Base-by-base conservation (phyloP, 2,888 invertebrate species). In the Dione juno region DNA sequence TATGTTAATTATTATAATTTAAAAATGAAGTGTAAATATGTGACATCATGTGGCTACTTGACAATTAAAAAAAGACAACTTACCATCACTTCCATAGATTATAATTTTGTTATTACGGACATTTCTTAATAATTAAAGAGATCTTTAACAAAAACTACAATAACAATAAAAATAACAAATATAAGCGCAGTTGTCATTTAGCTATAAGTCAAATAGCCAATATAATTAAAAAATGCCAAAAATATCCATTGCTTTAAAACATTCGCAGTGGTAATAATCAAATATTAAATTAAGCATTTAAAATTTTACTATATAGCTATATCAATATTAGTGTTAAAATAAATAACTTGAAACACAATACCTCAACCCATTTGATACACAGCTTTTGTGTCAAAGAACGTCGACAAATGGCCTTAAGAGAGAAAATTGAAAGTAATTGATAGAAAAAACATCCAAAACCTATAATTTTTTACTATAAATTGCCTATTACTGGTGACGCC, bases 281-380 rank as follows among this genome's bases (percentile, higher is more conserved):
- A 37, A 54, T 10, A 54, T 28, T 28, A 35, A 35, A 57, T 16
- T 16, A 57, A 16, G 16, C 16, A 16, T 16, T 40, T 37, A 37
- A 57, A 57, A 11, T 57, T 57, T 35, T 16, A n/a, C 10, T 45
- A 61, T 61, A 28, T 41, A 19, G 41, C 10, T 28, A 59, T 19
- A 45, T 21, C 43, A 6, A 13, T 41, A 45, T 28, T n/a, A 13
- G 28, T 7, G 11, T 10, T 1, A 40, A 40, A 1, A 40, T 6
- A 9, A 50, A 28, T 37, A 16, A n/a, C 35, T 45, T 43, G 61
- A 43, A 61, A 35, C 28, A 61, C 45, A 61, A 61, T n/a, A 61
- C 61, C 35, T 61, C 35, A 61, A 35, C 37, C 37, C 16, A 11
- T 40, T 57, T 11, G 10, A 57, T n/a, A 57, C 16, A 37, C 16